Conservation (phyloP, 2,888 invertebrate genomes). For the Limnephilus rhombicus region DNA sequence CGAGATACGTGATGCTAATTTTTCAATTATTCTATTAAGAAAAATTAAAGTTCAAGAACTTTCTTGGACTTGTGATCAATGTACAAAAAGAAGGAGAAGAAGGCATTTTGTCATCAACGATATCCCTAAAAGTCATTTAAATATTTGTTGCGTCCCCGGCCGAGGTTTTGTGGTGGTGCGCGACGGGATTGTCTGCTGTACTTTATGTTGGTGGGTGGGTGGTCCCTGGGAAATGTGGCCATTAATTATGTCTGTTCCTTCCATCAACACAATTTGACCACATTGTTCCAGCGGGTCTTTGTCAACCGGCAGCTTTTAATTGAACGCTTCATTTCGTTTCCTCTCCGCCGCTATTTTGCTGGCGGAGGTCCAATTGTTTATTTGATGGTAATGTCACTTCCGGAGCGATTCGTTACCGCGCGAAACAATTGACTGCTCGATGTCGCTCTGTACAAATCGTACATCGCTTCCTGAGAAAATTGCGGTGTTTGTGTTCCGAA, state of each 20-base stretch:
- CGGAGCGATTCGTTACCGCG: slow-evolving; percentile 29
- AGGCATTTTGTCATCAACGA: too few relatives aligned
- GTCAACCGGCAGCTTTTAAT: slow-evolving; percentile 28
- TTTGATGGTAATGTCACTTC: slow-evolving; percentile 32
- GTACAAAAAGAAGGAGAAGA: too few relatives aligned
- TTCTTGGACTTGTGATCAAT: too few relatives aligned
- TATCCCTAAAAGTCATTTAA: background rate
- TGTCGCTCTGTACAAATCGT: slow-evolving; percentile 11
- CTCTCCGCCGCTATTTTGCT: slow-evolving; percentile 16
- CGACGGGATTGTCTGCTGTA: background rate
- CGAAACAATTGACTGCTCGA: slow-evolving; percentile 13
- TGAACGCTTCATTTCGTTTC: slow-evolving; percentile 47
- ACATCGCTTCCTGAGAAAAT: slow-evolving; percentile 23
- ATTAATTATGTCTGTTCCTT: slow-evolving; percentile 7
- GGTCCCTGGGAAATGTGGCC: background rate
- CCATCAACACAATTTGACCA: background rate
- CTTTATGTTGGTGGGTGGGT: background rate
- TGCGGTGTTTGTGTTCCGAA: slow-evolving; percentile 8
- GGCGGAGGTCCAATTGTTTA: slow-evolving; percentile 25
- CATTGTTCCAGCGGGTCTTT: slow-evolving; percentile 28
- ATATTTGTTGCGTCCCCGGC: background rate
- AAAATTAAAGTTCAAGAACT: too few relatives aligned
- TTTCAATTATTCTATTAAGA: too few relatives aligned
- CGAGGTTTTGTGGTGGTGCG: background rate
- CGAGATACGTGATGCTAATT: too few relatives aligned